Conservation (phyloP, 2,113 vertebrate species). For the Coptodon bakossiorum region DNA sequence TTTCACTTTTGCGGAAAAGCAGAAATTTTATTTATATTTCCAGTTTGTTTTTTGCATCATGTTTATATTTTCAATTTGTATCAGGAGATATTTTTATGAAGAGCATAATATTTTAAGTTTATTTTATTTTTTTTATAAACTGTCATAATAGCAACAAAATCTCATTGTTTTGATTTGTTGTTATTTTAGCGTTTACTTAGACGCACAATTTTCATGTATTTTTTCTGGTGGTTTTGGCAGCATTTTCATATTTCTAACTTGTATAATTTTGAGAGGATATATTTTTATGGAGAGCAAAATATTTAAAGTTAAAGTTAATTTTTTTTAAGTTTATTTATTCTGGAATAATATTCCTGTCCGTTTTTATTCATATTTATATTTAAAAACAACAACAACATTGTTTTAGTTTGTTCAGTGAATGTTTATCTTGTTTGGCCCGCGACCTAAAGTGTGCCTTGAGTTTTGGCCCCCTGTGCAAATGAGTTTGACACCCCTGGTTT, state of each 20-base stretch:
- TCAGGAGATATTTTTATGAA: neutral
- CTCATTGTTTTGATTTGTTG: neutral
- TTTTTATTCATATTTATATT: neutral
- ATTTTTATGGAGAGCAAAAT: neutral
- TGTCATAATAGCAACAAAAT: neutral
- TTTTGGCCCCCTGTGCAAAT: neutral
- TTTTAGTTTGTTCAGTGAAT: neutral
- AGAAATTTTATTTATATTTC: neutral
- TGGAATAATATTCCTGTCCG: fast-evolving
- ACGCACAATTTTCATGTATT: neutral
- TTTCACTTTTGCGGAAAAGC: neutral
- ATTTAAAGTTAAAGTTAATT: neutral
- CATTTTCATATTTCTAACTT: neutral
- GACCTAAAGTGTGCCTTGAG: neutral
- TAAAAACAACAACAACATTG: neutral
- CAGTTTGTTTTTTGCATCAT: neutral
- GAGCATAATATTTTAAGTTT: neutral
- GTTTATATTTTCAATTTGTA: neutral
- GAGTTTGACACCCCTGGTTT: neutral
- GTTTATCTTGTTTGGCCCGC: neutral
- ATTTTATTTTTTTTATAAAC: neutral
- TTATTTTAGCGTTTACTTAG: neutral
- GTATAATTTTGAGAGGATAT: neutral
- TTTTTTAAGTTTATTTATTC: neutral
- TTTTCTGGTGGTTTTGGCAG: fast-evolving